Base-by-base conservation (phyloP, 2,797 vertebrate genomes). In the Phalloptychus januarius region DNA sequence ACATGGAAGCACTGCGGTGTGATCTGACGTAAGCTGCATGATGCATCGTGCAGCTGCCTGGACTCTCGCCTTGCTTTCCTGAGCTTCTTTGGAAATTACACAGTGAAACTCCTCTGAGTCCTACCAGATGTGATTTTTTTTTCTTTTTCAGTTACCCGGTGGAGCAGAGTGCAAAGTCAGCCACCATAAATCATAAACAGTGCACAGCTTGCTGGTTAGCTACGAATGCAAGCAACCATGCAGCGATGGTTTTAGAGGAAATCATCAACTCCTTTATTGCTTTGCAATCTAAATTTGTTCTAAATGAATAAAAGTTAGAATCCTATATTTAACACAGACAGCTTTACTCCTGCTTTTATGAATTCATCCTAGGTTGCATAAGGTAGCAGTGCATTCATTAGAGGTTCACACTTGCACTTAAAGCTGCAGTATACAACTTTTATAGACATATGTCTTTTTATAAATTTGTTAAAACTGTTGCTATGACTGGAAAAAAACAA, bases 151-250 rank as follows among this genome's bases (percentile, higher is more conserved):
- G 11, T 77, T 79, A 79, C 16, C 65, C 58, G 23, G 48, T 52
- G 69, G 77, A 78, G 52, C 70, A 16, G 42, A 87, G 78, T 46
- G 69, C 82, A 81, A 86, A 75, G 80, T 56, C 83, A 83, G n/a
- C 78, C 20, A 78, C 80, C 84, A 90, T 88, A 80, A 90, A 63
- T 56, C 77, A 6, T 77, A 58, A 10, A 31, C 61, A 69, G 72
- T 74, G 7, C 72, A 74, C 72, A 31, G 50, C 46, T 52, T 45
- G 73, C 79, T 75, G n/a, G 73, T 74, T 52, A 63, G 63, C 72
- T 82, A 75, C 28, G 71, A 79, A 50, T 56, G 46, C 40, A 63
- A n/a, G 77, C 71, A 77, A 72, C 61, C 50, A 52, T 16, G 20
- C 20, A 28, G 44, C 1, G 1, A 48, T 82, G 72, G 79, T n/a